phyloP scores from a whole-genome alignment of 1,140 invertebrate species.

The Trachymyrmex septentrionalis region DNA sequence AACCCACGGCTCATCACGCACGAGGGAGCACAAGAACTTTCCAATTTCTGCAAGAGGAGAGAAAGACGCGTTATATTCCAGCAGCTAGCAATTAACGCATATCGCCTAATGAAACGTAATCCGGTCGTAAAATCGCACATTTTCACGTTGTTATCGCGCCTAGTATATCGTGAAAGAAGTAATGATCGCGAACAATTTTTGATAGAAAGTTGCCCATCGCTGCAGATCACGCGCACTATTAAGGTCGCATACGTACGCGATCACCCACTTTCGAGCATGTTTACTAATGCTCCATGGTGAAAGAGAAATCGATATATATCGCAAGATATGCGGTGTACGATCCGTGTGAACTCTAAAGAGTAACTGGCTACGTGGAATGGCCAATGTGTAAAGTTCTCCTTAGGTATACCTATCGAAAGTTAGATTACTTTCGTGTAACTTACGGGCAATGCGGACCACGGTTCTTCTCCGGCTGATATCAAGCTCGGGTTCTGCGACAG shows the following conservation, averaged over 20 bases:
- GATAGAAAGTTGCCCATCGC: slow-evolving; percentile 66
- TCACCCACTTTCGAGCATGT: slow-evolving; percentile 74
- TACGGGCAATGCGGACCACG: slow-evolving; percentile 42
- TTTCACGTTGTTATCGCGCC: slow-evolving; percentile 42
- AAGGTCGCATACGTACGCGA: slow-evolving; percentile 63
- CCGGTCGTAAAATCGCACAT: slow-evolving; percentile 1
- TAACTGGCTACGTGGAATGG: slow-evolving; percentile 56
- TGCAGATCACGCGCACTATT: slow-evolving; percentile 63
- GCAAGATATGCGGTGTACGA: slow-evolving; percentile 14
- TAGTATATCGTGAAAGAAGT: not conserved
- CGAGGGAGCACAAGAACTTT: slow-evolving; percentile 10
- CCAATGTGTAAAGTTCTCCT: slow-evolving; percentile 59
- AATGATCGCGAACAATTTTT: slow-evolving; percentile 52
- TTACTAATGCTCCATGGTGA: slow-evolving; percentile 43
- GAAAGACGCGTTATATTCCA: not conserved
- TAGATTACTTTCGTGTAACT: slow-evolving; percentile 71
- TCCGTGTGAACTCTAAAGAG: slow-evolving; percentile 39
- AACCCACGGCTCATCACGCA: not conserved
- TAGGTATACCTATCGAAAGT: slow-evolving; percentile 69
- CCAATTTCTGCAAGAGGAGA: not conserved
- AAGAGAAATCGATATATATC: slow-evolving; percentile 72
- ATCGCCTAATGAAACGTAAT: slow-evolving; percentile 23
- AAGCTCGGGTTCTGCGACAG: slow-evolving; percentile 36
- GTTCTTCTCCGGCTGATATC: slow-evolving; percentile 40
- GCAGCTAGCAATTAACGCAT: slow-evolving; percentile 19